phyloP scores from a whole-genome alignment of 2,888 invertebrate genomes.

The Polydrusus pterygomalis region DNA sequence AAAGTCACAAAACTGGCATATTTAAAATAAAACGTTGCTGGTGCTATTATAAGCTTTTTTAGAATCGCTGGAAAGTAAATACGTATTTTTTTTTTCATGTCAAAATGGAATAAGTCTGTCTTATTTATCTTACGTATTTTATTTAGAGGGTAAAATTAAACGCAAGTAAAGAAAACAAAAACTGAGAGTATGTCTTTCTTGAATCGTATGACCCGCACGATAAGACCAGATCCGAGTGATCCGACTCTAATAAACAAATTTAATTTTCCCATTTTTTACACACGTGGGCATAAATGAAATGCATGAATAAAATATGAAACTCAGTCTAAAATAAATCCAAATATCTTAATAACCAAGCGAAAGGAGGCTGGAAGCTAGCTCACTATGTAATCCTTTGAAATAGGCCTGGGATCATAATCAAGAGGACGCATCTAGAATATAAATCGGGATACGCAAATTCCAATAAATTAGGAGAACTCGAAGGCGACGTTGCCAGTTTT shows the following conservation, averaged over 20 bases:
- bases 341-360: slow-evolving; percentile 11
- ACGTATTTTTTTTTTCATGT: no score
- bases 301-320: slow-evolving; percentile 9
- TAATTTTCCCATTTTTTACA: background rate
- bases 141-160: no score
- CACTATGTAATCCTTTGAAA: slow-evolving; percentile 43
- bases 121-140: no score
- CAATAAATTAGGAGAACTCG: background rate
- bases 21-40: no score
- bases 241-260: background rate
- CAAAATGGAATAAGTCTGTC: no score
- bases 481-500: background rate
- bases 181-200: no score
- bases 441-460: slow-evolving; percentile 16
- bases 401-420: slow-evolving; percentile 44
- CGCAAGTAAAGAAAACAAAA: no score
- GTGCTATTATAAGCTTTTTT: no score
- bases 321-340: slow-evolving; percentile 6
- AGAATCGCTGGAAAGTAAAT: no score
- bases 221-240: no score
- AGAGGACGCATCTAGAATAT: slow-evolving; percentile 29
- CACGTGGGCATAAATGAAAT: background rate
- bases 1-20: no score
- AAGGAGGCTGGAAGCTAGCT: slow-evolving; percentile 6
- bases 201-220: no score